A percentile compares a stretch with the other conserved stretches of the same genome.
Evolutionary conservation across 1,140 invertebrate genomes (phyloP).

Genomic region (Tetragnatha versicolor): DNA sequence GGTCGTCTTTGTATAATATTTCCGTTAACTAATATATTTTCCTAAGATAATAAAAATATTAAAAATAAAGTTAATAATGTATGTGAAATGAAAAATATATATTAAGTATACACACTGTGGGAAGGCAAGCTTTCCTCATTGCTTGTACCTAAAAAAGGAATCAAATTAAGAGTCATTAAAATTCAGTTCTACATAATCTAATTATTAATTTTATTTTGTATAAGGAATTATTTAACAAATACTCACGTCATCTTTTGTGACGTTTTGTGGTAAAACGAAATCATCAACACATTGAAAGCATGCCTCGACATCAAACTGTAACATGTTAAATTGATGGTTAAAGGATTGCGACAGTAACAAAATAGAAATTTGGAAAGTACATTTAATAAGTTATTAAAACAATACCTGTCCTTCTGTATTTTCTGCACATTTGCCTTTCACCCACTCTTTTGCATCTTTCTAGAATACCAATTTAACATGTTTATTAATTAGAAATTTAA

Average conservation of each 20-base stretch:
- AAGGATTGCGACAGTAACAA: no score
- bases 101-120: slow-evolving; percentile 16
- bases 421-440: slow-evolving; percentile 46
- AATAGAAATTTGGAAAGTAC: no score
- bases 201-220: background rate
- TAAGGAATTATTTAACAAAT: background rate
- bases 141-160: slow-evolving; percentile 26
- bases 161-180: no score
- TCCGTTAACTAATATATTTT: no score
- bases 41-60: background rate
- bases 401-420: slow-evolving; percentile 40
- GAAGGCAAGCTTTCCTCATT: slow-evolving; percentile 44
- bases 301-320: slow-evolving; percentile 33
- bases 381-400: background rate
- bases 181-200: background rate
- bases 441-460: slow-evolving; percentile 42
- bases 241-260: slow-evolving; percentile 48
- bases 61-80: background rate
- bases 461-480: background rate
- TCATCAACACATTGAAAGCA: slow-evolving; percentile 45
- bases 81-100: background rate
- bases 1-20: no score
- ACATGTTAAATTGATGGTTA: no score
- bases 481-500: background rate
- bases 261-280: slow-evolving; percentile 42